A percentile compares a stretch with the other conserved stretches of the same genome.
phyloP scores from a whole-genome alignment of 2,888 invertebrate genomes.

The Eristalis intricaria region DNA sequence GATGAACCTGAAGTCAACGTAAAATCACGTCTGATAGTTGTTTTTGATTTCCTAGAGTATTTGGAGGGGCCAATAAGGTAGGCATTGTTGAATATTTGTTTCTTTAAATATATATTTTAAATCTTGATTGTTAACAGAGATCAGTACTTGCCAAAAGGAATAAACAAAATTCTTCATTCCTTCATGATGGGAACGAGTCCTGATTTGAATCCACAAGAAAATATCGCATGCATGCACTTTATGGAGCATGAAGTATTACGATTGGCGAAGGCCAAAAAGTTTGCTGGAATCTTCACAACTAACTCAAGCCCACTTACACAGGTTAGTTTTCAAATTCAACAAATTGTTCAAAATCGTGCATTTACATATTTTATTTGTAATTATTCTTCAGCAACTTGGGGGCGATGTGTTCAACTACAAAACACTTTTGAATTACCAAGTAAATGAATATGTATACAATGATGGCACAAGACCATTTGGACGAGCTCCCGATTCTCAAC shows the following conservation, averaged over 20 bases:
- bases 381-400: constrained; percentile 87
- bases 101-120: neutral
- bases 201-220: constrained; percentile 86
- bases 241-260: constrained; percentile 89
- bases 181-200: constrained; percentile 94
- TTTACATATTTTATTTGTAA: constrained; percentile 4
- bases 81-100: neutral
- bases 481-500: constrained; percentile 88
- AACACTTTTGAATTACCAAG: constrained; percentile 89
- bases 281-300: constrained; percentile 90
- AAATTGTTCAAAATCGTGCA: neutral
- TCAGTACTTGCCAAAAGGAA: constrained; percentile 84
- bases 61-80: constrained; percentile 89
- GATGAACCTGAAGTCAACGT: constrained; percentile 90
- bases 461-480: constrained; percentile 89
- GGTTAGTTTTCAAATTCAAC: constrained; percentile 84
- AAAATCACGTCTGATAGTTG: constrained; percentile 85
- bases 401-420: constrained; percentile 90
- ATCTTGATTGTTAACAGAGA: constrained; percentile 80
- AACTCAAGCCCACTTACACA: constrained; percentile 94
- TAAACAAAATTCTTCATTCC: constrained; percentile 89
- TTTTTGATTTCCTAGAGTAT: constrained; percentile 90
- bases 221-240: constrained; percentile 89
- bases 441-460: constrained; percentile 88
- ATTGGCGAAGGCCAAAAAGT: constrained; percentile 85